Conservation (phyloP, 2,113 vertebrate genomes). For the Pluvialis apricaria region DNA sequence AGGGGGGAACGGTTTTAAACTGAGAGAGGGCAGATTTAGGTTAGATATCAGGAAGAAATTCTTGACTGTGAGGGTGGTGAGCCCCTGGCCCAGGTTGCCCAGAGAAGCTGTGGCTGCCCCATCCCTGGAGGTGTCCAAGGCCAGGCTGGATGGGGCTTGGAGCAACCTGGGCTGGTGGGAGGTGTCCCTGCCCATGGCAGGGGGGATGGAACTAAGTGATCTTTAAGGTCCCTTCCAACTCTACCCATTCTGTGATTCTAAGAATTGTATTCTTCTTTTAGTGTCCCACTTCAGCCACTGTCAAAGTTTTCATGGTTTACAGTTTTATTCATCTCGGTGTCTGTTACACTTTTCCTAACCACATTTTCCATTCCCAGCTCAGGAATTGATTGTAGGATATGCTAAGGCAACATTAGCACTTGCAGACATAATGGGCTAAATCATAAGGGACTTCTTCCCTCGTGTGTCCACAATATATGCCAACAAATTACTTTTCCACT, state of each 20-base stretch:
- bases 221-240: background rate
- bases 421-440: background rate
- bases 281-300: background rate
- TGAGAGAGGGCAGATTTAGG: background rate
- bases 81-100: background rate
- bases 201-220: background rate
- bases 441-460: background rate
- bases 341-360: background rate
- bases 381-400: background rate
- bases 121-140: background rate
- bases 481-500: background rate
- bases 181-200: background rate
- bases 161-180: background rate
- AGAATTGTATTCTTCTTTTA: background rate
- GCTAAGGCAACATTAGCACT: background rate
- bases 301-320: background rate
- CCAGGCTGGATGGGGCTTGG: background rate
- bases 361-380: background rate
- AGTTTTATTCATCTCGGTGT: background rate
- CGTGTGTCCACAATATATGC: background rate
- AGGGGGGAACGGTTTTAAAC: background rate
- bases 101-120: background rate
- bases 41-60: background rate
- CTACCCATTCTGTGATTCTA: background rate
- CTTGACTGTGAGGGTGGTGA: background rate